phyloP scores from a whole-genome alignment of 2,797 vertebrate genomes.

The Lepilemur ruficaudatus region DNA sequence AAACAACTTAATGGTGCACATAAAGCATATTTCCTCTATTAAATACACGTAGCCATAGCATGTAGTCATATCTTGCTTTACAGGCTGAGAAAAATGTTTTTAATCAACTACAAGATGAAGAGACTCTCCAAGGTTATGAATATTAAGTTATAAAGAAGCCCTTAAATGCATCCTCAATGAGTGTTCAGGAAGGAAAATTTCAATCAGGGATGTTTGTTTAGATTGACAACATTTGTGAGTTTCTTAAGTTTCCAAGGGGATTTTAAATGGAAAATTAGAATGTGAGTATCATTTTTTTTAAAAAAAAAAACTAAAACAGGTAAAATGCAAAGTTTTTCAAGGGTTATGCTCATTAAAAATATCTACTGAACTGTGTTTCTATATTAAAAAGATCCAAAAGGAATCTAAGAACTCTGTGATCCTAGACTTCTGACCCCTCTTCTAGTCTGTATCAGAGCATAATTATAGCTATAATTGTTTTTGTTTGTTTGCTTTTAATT shows the following conservation, averaged over 20 bases:
- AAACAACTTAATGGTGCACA: conserved; percentile 87
- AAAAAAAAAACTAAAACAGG: not conserved
- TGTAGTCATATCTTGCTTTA: conserved; percentile 80
- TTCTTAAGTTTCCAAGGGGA: conserved; percentile 45
- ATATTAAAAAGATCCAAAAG: not conserved
- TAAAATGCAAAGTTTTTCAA: conserved; percentile 51
- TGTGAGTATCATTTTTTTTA: conserved; percentile 14
- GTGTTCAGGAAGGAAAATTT: conserved; percentile 62
- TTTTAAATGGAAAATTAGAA: conserved; percentile 61
- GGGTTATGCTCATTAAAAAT: conserved; percentile 26
- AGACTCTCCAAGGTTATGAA: conserved; percentile 83
- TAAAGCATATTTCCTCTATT: conserved; percentile 82
- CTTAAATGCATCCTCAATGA: conserved; percentile 64
- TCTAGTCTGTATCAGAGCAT: not conserved
- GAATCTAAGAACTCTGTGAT: not conserved
- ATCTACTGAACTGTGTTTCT: not conserved
- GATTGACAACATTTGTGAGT: conserved; percentile 58
- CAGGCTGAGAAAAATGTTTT: conserved; percentile 81
- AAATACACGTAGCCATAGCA: conserved; percentile 83
- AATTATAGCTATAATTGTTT: not conserved
- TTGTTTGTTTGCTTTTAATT: conserved; percentile 15
- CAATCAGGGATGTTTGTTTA: conserved; percentile 61
- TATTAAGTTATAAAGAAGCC: conserved; percentile 74
- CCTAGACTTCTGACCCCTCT: not conserved
- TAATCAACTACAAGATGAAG: conserved; percentile 81